Evolutionary conservation across 92 coral and sea anemone species (phyloP).

Genomic region (Palythoa grandiflora): DNA sequence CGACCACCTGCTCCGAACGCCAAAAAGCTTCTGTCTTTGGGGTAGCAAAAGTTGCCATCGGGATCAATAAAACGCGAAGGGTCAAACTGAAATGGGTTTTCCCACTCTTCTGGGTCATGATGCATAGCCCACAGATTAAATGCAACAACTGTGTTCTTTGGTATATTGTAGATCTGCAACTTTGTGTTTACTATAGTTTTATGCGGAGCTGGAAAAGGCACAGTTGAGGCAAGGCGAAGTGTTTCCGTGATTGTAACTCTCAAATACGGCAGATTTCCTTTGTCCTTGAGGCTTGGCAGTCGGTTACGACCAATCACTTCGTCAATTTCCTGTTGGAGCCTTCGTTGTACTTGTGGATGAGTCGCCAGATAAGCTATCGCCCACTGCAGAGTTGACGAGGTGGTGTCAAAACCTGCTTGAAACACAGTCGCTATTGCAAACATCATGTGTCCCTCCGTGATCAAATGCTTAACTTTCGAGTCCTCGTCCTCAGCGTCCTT

Average conservation of each 20-base stretch:
- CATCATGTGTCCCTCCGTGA: conserved; percentile 69
- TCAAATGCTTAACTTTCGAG: conserved; percentile 16
- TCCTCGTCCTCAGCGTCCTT: no score
- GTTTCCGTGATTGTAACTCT: no score
- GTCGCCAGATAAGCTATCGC: neutral
- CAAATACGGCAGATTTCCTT: no score
- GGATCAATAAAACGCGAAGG: conserved; percentile 50
- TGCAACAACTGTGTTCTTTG: conserved; percentile 68
- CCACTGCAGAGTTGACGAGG: conserved; percentile 66
- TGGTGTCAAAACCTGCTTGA: conserved; percentile 73
- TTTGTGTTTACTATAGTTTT: conserved; percentile 39
- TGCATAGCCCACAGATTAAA: conserved; percentile 82
- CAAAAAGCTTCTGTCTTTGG: no score
- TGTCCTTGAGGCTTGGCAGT: no score
- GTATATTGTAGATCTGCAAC: conserved; percentile 58
- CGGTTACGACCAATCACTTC: no score
- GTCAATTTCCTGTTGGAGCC: conserved; percentile 30
- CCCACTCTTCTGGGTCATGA: conserved; percentile 72
- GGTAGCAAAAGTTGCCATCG: no score
- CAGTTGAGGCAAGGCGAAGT: conserved; percentile 49
- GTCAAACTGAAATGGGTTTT: conserved; percentile 63
- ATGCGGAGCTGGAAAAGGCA: conserved; percentile 59
- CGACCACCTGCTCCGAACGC: no score
- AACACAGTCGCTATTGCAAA: conserved; percentile 66
- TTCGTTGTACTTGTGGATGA: conserved; percentile 63